These are phyloP conservation scores for Habroteleia sp. DNA, from an alignment of 2,888 invertebrate species.

Conservation along the genomic window DNA sequence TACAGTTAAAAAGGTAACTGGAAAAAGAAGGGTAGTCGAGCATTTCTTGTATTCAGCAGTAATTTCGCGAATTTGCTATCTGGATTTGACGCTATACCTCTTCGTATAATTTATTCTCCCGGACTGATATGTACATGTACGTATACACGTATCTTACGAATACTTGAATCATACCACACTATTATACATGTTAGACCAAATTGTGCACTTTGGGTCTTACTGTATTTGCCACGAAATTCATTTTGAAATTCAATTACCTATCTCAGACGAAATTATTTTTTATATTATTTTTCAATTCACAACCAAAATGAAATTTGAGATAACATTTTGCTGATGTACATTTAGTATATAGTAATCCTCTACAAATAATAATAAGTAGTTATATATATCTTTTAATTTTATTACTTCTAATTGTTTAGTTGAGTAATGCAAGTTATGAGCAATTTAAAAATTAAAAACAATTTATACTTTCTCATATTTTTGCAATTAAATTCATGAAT, in stretches of 20 bases:
- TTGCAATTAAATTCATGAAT: too few species aligned
- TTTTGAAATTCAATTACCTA: slow-evolving; percentile 46
- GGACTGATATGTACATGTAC: slow-evolving; percentile 59
- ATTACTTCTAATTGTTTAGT: too few species aligned
- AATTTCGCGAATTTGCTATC: slow-evolving; percentile 63
- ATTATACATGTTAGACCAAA: slow-evolving; percentile 42
- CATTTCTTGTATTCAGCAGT: slow-evolving; percentile 62
- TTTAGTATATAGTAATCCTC: too few species aligned
- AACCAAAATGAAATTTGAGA: neutral
- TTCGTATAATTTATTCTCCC: slow-evolving; percentile 62
- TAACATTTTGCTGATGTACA: too few species aligned
- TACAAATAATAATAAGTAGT: too few species aligned
- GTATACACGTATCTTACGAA: slow-evolving; percentile 57
- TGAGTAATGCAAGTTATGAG: too few species aligned
- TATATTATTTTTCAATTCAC: neutral
- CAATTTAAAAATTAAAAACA: too few species aligned
- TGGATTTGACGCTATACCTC: slow-evolving; percentile 64
- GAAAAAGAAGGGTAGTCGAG: slow-evolving; percentile 60
- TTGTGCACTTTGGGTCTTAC: slow-evolving; percentile 38
- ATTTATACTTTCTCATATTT: too few species aligned
- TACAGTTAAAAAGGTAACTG: slow-evolving; percentile 55
- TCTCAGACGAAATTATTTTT: slow-evolving; percentile 13
- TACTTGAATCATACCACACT: slow-evolving; percentile 36
- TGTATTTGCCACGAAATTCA: slow-evolving; percentile 33
- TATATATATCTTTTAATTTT: too few species aligned